Conservation (phyloP, 2,797 vertebrate species). For the Streptopelia turtur region DNA sequence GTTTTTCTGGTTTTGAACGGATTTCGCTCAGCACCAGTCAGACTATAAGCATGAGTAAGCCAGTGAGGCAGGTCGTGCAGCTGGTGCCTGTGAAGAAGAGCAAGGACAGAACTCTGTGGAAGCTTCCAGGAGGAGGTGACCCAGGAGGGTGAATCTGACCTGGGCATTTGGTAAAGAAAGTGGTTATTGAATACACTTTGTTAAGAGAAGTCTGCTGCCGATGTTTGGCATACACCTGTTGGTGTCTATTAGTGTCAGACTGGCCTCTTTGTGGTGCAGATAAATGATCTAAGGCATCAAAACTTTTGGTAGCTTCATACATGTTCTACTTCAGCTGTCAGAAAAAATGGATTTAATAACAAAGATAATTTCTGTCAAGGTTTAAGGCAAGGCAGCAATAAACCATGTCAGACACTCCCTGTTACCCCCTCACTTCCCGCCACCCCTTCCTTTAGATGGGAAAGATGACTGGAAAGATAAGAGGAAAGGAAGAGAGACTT, state of each 20-base stretch:
- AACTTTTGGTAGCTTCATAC: not conserved
- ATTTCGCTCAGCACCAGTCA: rapidly evolving
- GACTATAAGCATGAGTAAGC: not conserved
- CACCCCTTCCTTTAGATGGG: no score
- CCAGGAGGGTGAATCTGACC: not conserved
- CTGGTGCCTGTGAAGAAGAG: not conserved
- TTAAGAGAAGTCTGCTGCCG: not conserved
- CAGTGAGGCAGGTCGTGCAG: rapidly evolving
- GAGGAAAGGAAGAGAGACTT: no score
- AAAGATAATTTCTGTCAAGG: not conserved
- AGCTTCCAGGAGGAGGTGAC: not conserved
- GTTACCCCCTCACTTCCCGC: no score
- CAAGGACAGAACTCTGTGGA: rapidly evolving
- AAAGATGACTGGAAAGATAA: no score
- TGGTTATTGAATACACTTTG: not conserved
- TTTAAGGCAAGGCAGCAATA: no score
- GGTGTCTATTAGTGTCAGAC: not conserved
- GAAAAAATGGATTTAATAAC: not conserved
- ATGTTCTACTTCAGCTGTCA: not conserved
- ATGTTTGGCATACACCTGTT: not conserved
- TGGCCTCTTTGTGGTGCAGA: not conserved
- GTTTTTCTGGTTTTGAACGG: not conserved
- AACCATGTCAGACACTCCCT: no score
- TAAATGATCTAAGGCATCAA: not conserved
- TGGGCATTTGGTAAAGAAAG: not conserved